Base-by-base conservation (phyloP, 2,888 invertebrate species). In the Crepidodera aurea region DNA sequence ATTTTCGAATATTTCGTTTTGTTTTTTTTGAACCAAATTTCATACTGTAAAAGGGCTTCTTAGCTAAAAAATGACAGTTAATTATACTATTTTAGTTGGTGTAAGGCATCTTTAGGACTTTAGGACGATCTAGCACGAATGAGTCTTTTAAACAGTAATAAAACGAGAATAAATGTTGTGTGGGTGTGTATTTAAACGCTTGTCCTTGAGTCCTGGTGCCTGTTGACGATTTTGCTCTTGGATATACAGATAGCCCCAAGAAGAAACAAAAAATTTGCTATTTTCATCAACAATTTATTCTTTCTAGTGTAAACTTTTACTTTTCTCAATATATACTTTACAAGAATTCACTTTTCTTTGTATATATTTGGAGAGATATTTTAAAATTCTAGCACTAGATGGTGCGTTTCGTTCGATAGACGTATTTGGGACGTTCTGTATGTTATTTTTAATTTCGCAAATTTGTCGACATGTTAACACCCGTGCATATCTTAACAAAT, bases 141-240 rank as follows among this genome's bases (percentile, higher is more conserved):
- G 73, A 46, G 61, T 65, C 51, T 60, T 55, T 51, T 22, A 29
- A 63, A 59, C 60, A 57, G 32, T 19, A 39, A 62, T 56, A 22
- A 44, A 58, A 51, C 51, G 53, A 65, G 67, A 50, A 55, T 61
- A 66, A 71, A 68, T 66, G 68, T 51, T 64, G 71, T 56, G 63
- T 73, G 76, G 66, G 61, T 75, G 77, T 67, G 65, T 77, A 78
- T 78, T 77, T 78, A 78, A 78, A 71, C 69, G 80, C 80, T 81
- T 81, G 79, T 80, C 79, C 80, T 80, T 70, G 77, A 75, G 71
- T 78, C 80, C 77, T 75, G 69, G 65, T 73, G 73, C 70, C 66
- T 56, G 69, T 72, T 69, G 71, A 62, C 65, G 69, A 62, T 71
- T 74, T 72, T 73, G 75, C 71, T 56, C 15, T 40, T 7, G 8